Percentiles rank a stretch among this genome's conserved stretches.
Conservation (phyloP, 2,113 vertebrate genomes). For the Capra hircus region DNA sequence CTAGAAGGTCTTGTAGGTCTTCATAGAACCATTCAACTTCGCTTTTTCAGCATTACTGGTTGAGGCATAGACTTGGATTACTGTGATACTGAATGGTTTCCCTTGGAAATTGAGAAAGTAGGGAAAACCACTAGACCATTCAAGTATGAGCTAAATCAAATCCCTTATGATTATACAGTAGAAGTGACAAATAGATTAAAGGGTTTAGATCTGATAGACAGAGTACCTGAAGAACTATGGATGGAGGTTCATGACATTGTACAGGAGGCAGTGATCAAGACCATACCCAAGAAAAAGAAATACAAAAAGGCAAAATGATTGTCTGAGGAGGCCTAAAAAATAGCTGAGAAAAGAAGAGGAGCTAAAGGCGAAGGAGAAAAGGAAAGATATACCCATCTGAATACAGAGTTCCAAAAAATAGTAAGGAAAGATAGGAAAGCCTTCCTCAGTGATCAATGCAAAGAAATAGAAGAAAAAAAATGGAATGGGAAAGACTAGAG, state of each 20-base stretch:
- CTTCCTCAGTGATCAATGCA: neutral
- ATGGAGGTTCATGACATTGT: rapidly evolving
- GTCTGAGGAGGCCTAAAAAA: neutral
- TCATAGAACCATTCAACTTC: neutral
- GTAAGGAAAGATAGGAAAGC: neutral
- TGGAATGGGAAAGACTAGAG: neutral
- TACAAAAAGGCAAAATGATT: neutral
- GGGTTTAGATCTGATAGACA: neutral
- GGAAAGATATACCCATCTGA: neutral
- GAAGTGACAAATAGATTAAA: neutral
- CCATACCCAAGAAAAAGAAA: neutral
- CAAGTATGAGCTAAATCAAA: neutral
- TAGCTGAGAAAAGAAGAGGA: neutral
- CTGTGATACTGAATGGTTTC: neutral
- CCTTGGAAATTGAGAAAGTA: neutral
- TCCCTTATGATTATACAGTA: neutral
- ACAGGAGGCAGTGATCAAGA: neutral
- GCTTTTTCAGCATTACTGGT: neutral
- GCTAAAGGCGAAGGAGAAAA: neutral
- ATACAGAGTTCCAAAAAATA: neutral
- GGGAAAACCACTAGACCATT: neutral
- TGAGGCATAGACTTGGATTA: neutral
- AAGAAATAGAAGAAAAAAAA: neutral
- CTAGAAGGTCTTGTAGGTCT: neutral
- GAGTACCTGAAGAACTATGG: neutral